Evolutionary conservation across 2,113 vertebrate species (phyloP).

Genomic region (Chelonoidis abingdonii): DNA sequence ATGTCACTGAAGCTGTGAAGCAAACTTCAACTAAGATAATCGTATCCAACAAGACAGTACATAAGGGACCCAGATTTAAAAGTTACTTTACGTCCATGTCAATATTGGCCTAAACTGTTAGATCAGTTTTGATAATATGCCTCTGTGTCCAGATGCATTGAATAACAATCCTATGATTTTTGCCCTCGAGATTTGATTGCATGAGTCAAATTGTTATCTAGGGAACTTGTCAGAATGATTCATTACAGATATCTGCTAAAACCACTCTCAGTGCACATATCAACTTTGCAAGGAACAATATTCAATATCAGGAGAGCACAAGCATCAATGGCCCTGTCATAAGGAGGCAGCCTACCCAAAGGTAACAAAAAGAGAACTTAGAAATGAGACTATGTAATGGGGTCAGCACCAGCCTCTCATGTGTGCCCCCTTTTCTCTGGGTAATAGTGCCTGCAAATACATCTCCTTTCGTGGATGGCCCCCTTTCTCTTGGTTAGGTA

Average conservation of each 20-base stretch:
- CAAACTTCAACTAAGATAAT: not conserved
- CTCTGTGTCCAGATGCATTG: not conserved
- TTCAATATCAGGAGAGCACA: not conserved
- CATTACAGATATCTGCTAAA: not conserved
- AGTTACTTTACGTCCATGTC: not conserved
- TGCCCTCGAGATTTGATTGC: not conserved
- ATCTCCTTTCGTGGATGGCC: too few species aligned
- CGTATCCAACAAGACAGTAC: rapidly evolving
- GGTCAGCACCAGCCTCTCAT: too few species aligned
- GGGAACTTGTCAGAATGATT: not conserved
- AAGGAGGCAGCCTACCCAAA: not conserved
- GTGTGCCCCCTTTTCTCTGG: too few species aligned
- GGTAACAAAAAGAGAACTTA: not conserved
- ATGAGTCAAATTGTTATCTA: not conserved
- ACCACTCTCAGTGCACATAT: not conserved
- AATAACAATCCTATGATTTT: not conserved
- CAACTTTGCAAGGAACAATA: not conserved
- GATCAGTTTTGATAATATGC: not conserved
- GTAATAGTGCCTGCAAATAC: too few species aligned
- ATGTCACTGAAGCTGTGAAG: not conserved
- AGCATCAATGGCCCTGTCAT: rapidly evolving
- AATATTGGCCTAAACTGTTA: not conserved
- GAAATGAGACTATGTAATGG: not conserved
- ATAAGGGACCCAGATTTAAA: not conserved
- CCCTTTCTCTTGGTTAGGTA: too few species aligned